Percentiles rank a stretch among this genome's conserved stretches.
These are phyloP conservation scores for Adelphocoris suturalis DNA, from an alignment of 2,888 invertebrate species.

Conservation along the genomic window DNA sequence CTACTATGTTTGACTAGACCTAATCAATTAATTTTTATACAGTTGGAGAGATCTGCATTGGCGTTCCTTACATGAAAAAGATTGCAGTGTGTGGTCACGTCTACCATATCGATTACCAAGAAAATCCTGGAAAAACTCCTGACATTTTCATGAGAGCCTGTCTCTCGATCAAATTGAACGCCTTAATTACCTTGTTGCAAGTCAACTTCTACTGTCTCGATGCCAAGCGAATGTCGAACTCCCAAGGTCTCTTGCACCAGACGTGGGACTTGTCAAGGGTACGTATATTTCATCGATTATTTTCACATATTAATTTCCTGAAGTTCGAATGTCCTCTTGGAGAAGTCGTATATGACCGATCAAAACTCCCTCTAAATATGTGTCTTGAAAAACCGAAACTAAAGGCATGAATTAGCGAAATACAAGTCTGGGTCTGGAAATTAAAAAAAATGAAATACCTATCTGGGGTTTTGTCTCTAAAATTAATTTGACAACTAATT, in stretches of 20 bases:
- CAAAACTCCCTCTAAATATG: too few species aligned
- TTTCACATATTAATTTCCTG: not conserved
- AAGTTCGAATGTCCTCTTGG: too few species aligned
- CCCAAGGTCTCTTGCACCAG: constrained; percentile 10
- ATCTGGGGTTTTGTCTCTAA: too few species aligned
- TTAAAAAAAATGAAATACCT: too few species aligned
- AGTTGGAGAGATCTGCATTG: constrained; percentile 65
- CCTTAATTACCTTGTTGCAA: not conserved
- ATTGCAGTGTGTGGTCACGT: constrained; percentile 50
- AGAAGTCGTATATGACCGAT: too few species aligned
- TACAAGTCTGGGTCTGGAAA: too few species aligned
- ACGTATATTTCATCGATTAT: not conserved
- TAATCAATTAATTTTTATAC: too few species aligned
- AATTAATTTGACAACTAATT: too few species aligned
- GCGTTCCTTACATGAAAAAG: constrained; percentile 55
- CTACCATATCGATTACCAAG: constrained; percentile 36
- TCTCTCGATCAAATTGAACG: constrained; percentile 18
- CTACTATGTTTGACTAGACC: too few species aligned
- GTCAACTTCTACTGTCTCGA: constrained; percentile 51
- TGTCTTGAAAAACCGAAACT: too few species aligned
- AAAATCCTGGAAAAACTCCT: not conserved
- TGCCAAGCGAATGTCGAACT: not conserved
- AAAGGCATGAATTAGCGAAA: too few species aligned
- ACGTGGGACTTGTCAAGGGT: constrained; percentile 23
- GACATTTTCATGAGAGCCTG: constrained; percentile 39